Conservation (phyloP, 2,888 invertebrate genomes). For the Melinaea marsaeus region DNA sequence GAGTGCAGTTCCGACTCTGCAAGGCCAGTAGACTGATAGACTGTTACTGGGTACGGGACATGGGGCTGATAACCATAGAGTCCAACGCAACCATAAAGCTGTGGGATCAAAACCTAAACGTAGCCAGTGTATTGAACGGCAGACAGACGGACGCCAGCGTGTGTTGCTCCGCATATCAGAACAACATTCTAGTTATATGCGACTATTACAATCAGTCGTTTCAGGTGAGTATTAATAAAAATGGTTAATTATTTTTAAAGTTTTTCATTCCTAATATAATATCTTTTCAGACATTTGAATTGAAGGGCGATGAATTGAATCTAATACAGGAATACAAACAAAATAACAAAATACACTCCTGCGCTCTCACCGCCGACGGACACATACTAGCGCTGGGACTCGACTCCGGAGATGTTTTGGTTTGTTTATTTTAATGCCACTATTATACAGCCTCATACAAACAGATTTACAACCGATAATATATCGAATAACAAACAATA, state of each 20-base stretch:
- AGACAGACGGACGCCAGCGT: constrained; percentile 54
- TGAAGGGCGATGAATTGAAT: constrained; percentile 46
- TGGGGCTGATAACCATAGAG: constrained; percentile 62
- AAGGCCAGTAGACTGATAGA: constrained; percentile 50
- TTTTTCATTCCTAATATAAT: background rate
- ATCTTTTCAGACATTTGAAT: constrained; percentile 52
- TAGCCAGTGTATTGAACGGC: constrained; percentile 53
- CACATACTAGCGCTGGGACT: constrained; percentile 80
- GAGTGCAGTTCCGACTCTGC: constrained; percentile 47
- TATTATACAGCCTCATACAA: constrained; percentile 1
- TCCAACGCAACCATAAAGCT: constrained; percentile 62
- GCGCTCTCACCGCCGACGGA: constrained; percentile 74
- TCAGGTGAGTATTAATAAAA: constrained; percentile 46
- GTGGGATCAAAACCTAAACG: constrained; percentile 54
- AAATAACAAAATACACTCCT: constrained; percentile 59
- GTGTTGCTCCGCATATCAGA: constrained; percentile 56
- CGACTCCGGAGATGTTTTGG: constrained; percentile 79
- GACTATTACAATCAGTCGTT: constrained; percentile 57
- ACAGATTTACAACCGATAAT: too few species aligned
- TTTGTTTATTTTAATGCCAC: constrained; percentile 50
- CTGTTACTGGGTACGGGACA: constrained; percentile 54
- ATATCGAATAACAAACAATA: too few species aligned
- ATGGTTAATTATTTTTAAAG: constrained; percentile 1
- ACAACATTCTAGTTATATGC: constrained; percentile 60
- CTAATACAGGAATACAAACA: constrained; percentile 54